phyloP scores from a whole-genome alignment of 2,113 vertebrate species.

The Poeciliopsis retropinna region DNA sequence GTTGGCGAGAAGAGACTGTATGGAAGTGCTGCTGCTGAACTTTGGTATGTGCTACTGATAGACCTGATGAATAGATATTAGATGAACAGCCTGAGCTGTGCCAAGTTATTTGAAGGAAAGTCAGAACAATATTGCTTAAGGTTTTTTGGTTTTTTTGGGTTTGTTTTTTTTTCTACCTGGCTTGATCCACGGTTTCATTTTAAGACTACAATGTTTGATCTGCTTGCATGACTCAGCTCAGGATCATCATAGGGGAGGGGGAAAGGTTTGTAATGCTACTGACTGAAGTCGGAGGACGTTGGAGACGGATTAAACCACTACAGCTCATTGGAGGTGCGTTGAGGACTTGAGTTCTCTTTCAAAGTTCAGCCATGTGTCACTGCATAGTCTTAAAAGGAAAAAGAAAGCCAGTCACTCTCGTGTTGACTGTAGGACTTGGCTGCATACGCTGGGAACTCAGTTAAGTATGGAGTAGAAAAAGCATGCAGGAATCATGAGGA shows the following conservation, averaged over 20 bases:
- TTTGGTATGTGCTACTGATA: constrained; percentile 52
- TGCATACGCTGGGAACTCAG: constrained; percentile 2
- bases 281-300: constrained; percentile 24
- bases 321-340: background rate
- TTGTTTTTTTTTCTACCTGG: background rate
- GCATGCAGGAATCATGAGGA: background rate
- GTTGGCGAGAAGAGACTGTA: background rate
- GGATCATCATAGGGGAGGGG: constrained; percentile 7
- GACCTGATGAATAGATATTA: constrained; percentile 2
- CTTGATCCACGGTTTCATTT: background rate
- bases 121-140: background rate
- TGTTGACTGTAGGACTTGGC: background rate
- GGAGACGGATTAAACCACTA: constrained; percentile 12
- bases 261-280: constrained; percentile 52
- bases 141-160: background rate
- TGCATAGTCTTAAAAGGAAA: constrained; percentile 4
- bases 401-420: background rate
- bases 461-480: background rate
- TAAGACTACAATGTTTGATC: constrained; percentile 4
- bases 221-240: constrained; percentile 21
- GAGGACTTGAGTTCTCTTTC: constrained; percentile 17
- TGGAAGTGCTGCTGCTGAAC: constrained; percentile 7
- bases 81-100: constrained; percentile 8
- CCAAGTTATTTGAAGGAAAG: constrained; percentile 2
- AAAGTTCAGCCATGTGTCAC: constrained; percentile 1